phyloP scores from a whole-genome alignment of 2,888 invertebrate genomes.

The Formica aserva region DNA sequence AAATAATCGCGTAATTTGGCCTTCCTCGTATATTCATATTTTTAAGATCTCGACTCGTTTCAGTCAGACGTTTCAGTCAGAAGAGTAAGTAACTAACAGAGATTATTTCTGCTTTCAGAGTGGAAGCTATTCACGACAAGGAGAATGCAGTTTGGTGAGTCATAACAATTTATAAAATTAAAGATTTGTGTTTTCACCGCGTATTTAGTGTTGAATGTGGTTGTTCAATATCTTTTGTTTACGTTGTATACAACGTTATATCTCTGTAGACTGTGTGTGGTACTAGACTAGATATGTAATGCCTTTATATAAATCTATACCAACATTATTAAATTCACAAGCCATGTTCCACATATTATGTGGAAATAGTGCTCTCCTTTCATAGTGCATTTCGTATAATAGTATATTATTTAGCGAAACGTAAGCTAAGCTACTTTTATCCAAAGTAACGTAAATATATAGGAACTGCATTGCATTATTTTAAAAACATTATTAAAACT shows the following conservation, averaged over 20 bases:
- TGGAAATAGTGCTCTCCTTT: background rate
- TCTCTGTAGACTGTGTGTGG: background rate
- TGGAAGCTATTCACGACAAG: background rate
- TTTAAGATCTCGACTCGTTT: background rate
- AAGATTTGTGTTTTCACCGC: background rate
- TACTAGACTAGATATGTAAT: background rate
- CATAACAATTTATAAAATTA: constrained; percentile 28
- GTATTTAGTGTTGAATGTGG: constrained; percentile 1
- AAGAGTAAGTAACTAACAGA: constrained; percentile 7
- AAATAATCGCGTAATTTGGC: constrained; percentile 15
- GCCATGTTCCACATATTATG: background rate
- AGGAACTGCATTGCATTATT: background rate
- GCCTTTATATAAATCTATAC: background rate
- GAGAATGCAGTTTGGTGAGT: constrained; percentile 3
- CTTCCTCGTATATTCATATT: constrained; percentile 9
- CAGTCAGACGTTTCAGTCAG: background rate
- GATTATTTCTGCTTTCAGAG: constrained; percentile 36
- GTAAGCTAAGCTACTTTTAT: background rate
- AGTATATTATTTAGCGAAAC: constrained; percentile 6
- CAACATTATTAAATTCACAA: background rate
- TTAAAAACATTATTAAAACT: background rate
- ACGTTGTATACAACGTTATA: background rate
- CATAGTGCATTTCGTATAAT: background rate
- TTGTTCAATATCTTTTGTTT: background rate
- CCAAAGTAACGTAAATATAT: background rate